These are phyloP conservation scores for Papilio helenus DNA, from an alignment of 1,140 invertebrate species.

Conservation along the genomic window DNA sequence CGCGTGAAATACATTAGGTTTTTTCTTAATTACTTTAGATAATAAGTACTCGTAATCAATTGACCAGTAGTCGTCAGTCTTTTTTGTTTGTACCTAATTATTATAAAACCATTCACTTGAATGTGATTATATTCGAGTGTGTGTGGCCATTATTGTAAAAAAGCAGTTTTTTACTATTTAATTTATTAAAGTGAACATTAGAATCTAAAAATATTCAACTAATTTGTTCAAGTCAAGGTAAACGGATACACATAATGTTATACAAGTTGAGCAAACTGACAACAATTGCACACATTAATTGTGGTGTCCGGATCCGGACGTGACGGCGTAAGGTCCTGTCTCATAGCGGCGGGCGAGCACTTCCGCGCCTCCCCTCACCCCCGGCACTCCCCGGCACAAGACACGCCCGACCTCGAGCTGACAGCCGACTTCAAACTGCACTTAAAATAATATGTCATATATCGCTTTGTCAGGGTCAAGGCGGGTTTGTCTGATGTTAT, in stretches of 20 bases:
- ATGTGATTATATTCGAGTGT: not conserved
- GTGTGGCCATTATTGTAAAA: not conserved
- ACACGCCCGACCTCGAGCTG: not conserved
- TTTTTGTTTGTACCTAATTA: not conserved
- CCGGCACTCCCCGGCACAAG: not conserved
- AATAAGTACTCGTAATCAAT: not conserved
- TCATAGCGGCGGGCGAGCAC: not conserved
- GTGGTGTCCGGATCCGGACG: not conserved
- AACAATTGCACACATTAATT: conserved; percentile 8
- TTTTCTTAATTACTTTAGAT: conserved; percentile 19
- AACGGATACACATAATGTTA: not conserved
- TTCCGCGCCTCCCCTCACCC: not conserved
- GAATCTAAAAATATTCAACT: not conserved
- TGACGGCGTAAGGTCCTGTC: conserved; percentile 25
- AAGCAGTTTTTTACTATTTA: not conserved
- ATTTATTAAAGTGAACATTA: not conserved
- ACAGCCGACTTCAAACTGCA: conserved; percentile 1
- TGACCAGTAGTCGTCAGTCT: not conserved
- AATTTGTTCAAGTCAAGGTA: not conserved
- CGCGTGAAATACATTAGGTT: conserved; percentile 16
- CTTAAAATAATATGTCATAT: conserved; percentile 24
- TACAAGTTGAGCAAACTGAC: not conserved
- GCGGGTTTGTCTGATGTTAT: not conserved
- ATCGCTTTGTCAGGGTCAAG: conserved; percentile 7
- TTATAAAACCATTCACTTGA: not conserved